Conservation (phyloP, 2,888 invertebrate genomes). For the Eremobia ochroleuca region DNA sequence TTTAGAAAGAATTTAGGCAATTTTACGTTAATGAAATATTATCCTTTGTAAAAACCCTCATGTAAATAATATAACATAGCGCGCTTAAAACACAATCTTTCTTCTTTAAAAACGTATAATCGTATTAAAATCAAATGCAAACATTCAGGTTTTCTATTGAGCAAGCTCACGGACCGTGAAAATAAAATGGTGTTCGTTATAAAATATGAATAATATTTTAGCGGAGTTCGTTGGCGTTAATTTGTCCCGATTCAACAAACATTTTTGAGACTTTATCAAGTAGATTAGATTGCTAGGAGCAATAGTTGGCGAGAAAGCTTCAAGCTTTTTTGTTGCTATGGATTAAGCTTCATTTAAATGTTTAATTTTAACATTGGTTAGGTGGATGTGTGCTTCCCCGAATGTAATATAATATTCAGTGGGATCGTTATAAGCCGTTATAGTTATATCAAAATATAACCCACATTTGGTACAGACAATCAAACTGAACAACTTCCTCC, state of each 20-base stretch:
- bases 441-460: too few relatives aligned
- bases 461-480: too few relatives aligned
- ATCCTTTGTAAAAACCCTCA: conserved; percentile 19
- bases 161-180: conserved; percentile 38
- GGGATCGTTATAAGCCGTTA: too few relatives aligned
- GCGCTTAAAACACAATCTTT: conserved; percentile 36
- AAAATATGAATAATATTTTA: conserved; percentile 68
- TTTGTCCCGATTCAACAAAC: conserved; percentile 70
- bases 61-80: conserved; percentile 33
- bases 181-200: conserved; percentile 60
- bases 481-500: too few relatives aligned
- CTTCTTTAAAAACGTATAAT: conserved; percentile 49
- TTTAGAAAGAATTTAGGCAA: neutral
- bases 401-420: neutral
- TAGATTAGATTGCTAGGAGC: conserved; percentile 59
- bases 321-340: conserved; percentile 22
- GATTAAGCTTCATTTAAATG: neutral
- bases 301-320: conserved; percentile 49
- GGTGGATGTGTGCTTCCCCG: neutral
- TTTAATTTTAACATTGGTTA: neutral
- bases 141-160: conserved; percentile 49
- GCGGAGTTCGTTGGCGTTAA: conserved; percentile 63
- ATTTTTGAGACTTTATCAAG: conserved; percentile 68
- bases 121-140: conserved; percentile 57
- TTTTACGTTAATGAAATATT: neutral